Base-by-base conservation (phyloP, 1,140 invertebrate species). In the Hypsibius dujardini region DNA sequence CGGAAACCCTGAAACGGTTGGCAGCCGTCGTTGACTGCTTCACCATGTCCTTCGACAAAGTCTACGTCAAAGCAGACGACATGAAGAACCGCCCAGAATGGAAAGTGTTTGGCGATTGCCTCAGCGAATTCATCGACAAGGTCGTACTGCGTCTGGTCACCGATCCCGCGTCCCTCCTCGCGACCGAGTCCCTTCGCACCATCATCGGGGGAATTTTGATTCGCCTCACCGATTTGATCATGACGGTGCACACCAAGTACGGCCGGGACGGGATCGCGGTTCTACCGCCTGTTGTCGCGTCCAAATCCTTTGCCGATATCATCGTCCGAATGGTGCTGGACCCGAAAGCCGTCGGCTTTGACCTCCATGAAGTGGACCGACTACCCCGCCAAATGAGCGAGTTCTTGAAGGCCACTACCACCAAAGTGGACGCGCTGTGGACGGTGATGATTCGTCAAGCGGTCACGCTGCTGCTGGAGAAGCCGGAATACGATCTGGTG, bases 301-400 rank as follows among this genome's bases (percentile, higher is more conserved):
- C 75, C 72, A 47, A 70, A 46, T 70, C 75, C 28, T 75, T 84
- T 7, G 84, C 80, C 75, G 72, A 76, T 46, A 70, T 84, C 47
- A 76, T 84, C 14, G 72, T 77, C 69, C 72, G 70, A 46, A 82
- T 79, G 75, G 75, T 82, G 40, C 74, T 84, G 42, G 72, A 80
- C 47, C 84, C 85, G 46, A 74, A 75, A 45, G 71, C 46, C 67
- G 50, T 85, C 46, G 83, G 84, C 15, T 84, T 86, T 76, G 81
- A 84, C 74, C 73, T 81, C 42, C 80, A 78, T 70, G 84, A 84
- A 76, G 74, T 82, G 46, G 78, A 83, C 69, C 76, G 79, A 70
- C 76, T 85, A 14, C 81, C 80, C 45, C 46, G 73, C 62, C 74
- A 81, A 73, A 69, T 60, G 7, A 67, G 42, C 12, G 62, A 3